Percentiles rank a stretch among this genome's conserved stretches.
Evolutionary conservation across 2,888 invertebrate genomes (phyloP).

Genomic region (Axea sp.): DNA sequence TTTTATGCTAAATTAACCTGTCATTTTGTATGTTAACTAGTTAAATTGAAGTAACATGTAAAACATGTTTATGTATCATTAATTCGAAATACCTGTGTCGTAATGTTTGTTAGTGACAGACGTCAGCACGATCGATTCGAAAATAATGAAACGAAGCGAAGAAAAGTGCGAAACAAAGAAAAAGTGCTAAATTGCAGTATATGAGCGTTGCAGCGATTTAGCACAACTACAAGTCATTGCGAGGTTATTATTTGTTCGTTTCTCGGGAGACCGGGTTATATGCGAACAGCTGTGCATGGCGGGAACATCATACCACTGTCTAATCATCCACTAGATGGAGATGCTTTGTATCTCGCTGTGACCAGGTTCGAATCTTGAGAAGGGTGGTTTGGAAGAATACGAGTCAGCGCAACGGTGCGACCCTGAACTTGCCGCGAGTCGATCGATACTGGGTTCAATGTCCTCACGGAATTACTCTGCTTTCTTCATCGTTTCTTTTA

Average conservation of each 20-base stretch:
- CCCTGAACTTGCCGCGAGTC: conserved; percentile 72
- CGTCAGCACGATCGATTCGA: not conserved
- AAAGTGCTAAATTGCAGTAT: conserved; percentile 53
- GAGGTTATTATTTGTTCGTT: conserved; percentile 71
- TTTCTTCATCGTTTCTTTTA: conserved; percentile 42
- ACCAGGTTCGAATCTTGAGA: conserved; percentile 48
- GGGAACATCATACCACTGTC: conserved; percentile 65
- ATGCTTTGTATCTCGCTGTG: conserved; percentile 43
- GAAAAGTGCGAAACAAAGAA: conserved; percentile 31
- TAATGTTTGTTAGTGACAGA: conserved; percentile 22
- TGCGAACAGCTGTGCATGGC: conserved; percentile 75
- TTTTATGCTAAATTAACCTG: no score
- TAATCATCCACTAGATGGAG: conserved; percentile 23
- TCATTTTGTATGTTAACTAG: no score
- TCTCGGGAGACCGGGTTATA: conserved; percentile 64
- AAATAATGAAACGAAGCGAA: conserved; percentile 32
- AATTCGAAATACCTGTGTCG: conserved; percentile 5
- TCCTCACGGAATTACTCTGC: conserved; percentile 59
- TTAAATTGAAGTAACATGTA: not conserved
- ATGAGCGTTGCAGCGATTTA: no score
- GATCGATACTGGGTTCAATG: conserved; percentile 77
- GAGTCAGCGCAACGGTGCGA: conserved; percentile 70
- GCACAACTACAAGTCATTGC: conserved; percentile 67
- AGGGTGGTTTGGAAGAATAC: conserved; percentile 42
- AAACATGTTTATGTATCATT: conserved; percentile 18